phyloP scores from a whole-genome alignment of 2,797 vertebrate species.

The Siniperca obscura region DNA sequence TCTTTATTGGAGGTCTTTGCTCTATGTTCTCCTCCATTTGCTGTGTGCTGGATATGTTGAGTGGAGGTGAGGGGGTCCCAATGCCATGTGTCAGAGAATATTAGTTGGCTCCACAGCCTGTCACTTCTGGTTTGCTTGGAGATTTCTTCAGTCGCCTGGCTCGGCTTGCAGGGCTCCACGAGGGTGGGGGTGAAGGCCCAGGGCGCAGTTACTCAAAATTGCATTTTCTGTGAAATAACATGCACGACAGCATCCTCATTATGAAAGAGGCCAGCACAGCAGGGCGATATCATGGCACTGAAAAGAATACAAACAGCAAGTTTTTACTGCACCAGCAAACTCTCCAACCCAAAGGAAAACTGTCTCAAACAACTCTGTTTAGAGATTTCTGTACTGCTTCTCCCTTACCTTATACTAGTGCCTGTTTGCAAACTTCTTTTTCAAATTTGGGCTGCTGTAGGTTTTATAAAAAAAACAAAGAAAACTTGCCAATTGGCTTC shows the following conservation, averaged over 20 bases:
- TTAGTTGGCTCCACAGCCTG: constrained; percentile 79
- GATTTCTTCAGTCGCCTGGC: constrained; percentile 61
- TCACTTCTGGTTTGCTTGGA: constrained; percentile 81
- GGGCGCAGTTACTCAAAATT: constrained; percentile 70
- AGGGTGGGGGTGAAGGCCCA: constrained; percentile 46
- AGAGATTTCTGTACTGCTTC: background rate
- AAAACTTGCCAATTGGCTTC: background rate
- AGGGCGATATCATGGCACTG: constrained; percentile 26
- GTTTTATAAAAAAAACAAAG: background rate
- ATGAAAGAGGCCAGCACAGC: constrained; percentile 62
- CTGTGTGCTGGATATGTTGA: constrained; percentile 69
- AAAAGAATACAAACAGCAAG: constrained; percentile 55
- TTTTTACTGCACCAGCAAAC: constrained; percentile 51
- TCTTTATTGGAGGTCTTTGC: constrained; percentile 64
- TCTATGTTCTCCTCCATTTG: constrained; percentile 69
- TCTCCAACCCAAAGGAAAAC: constrained; percentile 26
- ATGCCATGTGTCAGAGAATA: constrained; percentile 79
- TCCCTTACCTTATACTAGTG: accelerated
- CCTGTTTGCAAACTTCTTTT: background rate
- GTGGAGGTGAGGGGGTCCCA: constrained; percentile 81
- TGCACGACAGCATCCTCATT: constrained; percentile 70
- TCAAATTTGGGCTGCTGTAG: background rate
- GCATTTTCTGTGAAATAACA: constrained; percentile 79
- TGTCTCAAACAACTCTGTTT: constrained; percentile 15
- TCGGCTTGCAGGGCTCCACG: constrained; percentile 45